These are phyloP conservation scores for Asarcornis scutulata DNA, from an alignment of 2,113 vertebrate species.

Conservation along the genomic window DNA sequence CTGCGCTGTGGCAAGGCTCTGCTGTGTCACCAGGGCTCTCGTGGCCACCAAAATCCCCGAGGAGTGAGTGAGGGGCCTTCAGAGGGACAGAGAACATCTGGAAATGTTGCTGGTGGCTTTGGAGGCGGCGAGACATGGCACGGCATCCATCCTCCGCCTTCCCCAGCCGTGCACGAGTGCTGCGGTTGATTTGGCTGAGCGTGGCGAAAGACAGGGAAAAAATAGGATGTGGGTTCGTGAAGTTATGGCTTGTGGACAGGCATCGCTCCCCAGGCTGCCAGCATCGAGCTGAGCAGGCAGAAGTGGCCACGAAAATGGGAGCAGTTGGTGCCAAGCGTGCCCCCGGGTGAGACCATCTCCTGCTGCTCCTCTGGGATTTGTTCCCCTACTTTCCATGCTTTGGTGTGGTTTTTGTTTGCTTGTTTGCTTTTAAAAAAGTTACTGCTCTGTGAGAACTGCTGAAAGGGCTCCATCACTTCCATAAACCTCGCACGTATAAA, in stretches of 20 bases:
- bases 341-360: not conserved
- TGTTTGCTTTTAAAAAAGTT: not conserved
- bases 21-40: accelerated
- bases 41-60: not conserved
- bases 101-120: not conserved
- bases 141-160: not conserved
- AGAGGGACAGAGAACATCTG: not conserved
- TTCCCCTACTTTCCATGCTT: not conserved
- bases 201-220: not conserved
- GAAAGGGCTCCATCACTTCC: conserved; percentile 23
- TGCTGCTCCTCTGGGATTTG: not conserved
- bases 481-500: conserved; percentile 15
- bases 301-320: not conserved
- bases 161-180: not conserved
- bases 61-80: no score
- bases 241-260: not conserved
- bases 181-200: not conserved
- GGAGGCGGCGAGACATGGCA: not conserved
- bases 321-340: not conserved
- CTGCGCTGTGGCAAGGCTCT: not conserved
- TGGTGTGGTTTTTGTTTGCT: not conserved
- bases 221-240: not conserved
- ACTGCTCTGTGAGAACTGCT: not conserved
- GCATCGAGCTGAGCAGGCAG: not conserved
- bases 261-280: not conserved